A percentile compares a stretch with the other conserved stretches of the same genome.
Conservation (phyloP, 1,140 invertebrate genomes). For the Drosophila kanapiae region DNA sequence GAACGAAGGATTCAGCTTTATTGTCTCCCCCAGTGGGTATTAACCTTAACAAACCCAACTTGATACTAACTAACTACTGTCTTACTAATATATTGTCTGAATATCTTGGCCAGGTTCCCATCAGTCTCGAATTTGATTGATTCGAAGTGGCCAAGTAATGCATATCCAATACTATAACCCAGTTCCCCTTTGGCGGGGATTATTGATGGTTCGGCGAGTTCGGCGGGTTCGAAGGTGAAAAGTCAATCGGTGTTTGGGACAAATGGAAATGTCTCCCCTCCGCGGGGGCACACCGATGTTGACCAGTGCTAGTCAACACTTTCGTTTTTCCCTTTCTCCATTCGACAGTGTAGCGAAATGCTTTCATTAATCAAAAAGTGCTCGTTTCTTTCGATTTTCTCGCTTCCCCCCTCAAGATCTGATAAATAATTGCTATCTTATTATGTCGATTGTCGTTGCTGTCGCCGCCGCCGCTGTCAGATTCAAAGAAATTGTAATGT, state of each 20-base stretch:
- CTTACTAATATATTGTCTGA: too few relatives aligned
- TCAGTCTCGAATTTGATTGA: too few relatives aligned
- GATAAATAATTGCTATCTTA: constrained; percentile 82
- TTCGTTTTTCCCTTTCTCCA: constrained; percentile 77
- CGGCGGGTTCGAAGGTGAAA: constrained; percentile 19
- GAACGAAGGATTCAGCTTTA: too few relatives aligned
- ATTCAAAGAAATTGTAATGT: constrained; percentile 23
- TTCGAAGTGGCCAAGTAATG: too few relatives aligned
- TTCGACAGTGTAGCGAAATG: constrained; percentile 58
- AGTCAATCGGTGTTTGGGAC: constrained; percentile 49
- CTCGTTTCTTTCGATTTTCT: constrained; percentile 41
- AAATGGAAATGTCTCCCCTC: constrained; percentile 62
- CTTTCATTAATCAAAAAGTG: constrained; percentile 78
- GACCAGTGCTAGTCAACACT: constrained; percentile 71
- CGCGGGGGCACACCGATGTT: constrained; percentile 15
- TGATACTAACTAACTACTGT: too few relatives aligned
- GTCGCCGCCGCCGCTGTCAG: constrained; percentile 53
- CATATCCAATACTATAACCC: neutral
- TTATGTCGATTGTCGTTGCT: constrained; percentile 81
- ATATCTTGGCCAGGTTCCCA: too few relatives aligned
- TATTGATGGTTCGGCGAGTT: constrained; percentile 20
- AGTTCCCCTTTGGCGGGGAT: neutral
- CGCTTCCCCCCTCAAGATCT: constrained; percentile 16
- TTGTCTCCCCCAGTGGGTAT: too few relatives aligned
- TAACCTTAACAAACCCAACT: too few relatives aligned